Evolutionary conservation across 2,888 invertebrate genomes (phyloP).

Genomic region (Sericinus montela): DNA sequence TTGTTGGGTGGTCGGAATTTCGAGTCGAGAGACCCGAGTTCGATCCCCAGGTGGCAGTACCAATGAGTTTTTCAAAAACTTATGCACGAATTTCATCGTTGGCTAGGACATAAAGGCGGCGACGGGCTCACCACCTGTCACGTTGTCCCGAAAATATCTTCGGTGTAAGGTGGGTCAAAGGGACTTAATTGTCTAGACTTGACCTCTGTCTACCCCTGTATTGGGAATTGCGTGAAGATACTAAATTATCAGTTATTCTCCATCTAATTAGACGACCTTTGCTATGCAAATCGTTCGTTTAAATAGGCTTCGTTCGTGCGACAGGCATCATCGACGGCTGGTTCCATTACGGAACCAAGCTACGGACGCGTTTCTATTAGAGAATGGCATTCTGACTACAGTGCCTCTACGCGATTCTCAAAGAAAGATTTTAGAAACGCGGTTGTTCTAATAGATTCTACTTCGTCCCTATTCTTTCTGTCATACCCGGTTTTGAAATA

Average conservation of each 20-base stretch:
- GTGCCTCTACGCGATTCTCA: neutral
- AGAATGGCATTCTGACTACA: neutral
- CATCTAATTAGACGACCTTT: constrained; percentile 38
- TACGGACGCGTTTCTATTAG: constrained; percentile 2
- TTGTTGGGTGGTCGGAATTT: too few species aligned
- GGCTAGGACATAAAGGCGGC: too few species aligned
- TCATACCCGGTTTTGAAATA: neutral
- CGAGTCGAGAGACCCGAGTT: too few species aligned
- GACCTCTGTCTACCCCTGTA: too few species aligned
- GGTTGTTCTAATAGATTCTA: neutral
- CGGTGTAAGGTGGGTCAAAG: too few species aligned
- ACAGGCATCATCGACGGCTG: constrained; percentile 4
- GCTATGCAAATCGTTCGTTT: constrained; percentile 39
- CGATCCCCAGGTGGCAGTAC: too few species aligned
- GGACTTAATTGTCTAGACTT: too few species aligned
- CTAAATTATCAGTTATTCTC: constrained; percentile 27
- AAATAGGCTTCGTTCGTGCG: constrained; percentile 15
- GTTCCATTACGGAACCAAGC: constrained; percentile 1
- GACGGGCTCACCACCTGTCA: too few species aligned
- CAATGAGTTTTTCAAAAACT: too few species aligned
- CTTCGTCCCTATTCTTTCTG: neutral
- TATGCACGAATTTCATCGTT: too few species aligned
- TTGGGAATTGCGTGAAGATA: too few species aligned
- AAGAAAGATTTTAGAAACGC: neutral
- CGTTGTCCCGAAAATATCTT: too few species aligned